Base-by-base conservation (phyloP, 2,113 vertebrate species). In the Fukomys damarensis region DNA sequence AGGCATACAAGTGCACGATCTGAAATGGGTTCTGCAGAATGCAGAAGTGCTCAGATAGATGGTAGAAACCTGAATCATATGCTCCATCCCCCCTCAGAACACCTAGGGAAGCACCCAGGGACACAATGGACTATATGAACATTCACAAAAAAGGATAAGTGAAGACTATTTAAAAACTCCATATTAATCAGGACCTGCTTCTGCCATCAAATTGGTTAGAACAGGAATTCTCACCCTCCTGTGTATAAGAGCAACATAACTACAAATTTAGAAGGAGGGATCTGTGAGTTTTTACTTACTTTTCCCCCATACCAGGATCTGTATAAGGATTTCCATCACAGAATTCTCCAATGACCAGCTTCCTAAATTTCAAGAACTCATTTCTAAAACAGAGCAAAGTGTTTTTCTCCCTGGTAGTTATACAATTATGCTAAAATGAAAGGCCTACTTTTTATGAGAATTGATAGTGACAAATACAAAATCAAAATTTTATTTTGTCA, bases 391-490 rank as follows among this genome's bases (percentile, higher is more conserved):
- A 87, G 1, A 91, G 26, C 14, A 91, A 79, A 35, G 49, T 20
- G 43, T 56, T 96, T 90, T 84, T 20, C 22, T 72, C 24, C 14
- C 46, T 70, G 16, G 20, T 70, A 91, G 86, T 43, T 66, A 89
- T 22, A 59, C 7, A 16, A 59, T 24, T 54, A 59, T 74, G 35
- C 61, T 59, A 88, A 89, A 95, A 81, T 70, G 3, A 81, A 92
- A 91, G 72, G 35, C 7, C 68, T 86, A 93, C 88, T 91, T 88
- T 76, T 43, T 52, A 89, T 82, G n/a, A 92, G 35, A 95, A 94
- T 5, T 70, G 20, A 86, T 1, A 86, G 4, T 68, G 54, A 58
- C 26, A 85, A 88, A 65, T 49, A 66, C 14, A 80, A 93, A 93
- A 85, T 93, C 68, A 79, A 95, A 72, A 84, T 2, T 70, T 0